These are phyloP conservation scores for Chaetops frenatus DNA, from an alignment of 2,113 vertebrate genomes.

Conservation along the genomic window DNA sequence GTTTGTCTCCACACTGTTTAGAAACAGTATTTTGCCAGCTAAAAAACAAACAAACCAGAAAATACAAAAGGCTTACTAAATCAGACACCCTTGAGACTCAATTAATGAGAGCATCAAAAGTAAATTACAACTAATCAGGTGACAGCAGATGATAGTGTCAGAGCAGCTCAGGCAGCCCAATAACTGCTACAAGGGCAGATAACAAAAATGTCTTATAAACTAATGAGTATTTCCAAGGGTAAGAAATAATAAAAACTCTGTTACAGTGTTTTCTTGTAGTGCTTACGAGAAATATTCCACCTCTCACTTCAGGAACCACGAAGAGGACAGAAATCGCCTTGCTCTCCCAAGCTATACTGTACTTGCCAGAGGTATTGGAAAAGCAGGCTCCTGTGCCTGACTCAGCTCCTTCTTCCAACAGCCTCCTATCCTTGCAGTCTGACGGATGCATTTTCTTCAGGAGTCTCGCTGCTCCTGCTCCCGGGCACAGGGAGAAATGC, in stretches of 20 bases:
- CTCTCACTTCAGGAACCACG: neutral
- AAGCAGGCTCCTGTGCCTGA: neutral
- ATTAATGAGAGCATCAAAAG: neutral
- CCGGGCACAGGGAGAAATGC: accelerated
- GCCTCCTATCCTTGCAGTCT: neutral
- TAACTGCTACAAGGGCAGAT: neutral
- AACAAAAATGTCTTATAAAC: neutral
- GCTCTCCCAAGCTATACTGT: neutral
- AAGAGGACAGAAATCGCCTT: neutral
- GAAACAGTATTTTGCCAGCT: neutral
- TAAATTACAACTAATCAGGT: neutral
- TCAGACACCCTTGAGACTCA: neutral
- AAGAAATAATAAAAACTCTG: neutral
- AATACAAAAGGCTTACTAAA: neutral
- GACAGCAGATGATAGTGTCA: neutral
- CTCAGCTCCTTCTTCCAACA: neutral
- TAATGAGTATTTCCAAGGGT: neutral
- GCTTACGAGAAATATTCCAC: neutral
- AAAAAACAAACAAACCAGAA: neutral
- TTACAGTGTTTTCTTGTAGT: neutral
- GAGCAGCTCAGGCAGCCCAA: neutral
- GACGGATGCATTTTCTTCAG: neutral
- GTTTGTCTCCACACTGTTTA: neutral
- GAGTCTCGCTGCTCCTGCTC: neutral
- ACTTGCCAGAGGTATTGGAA: neutral